Percentiles rank a stretch among this genome's conserved stretches.
Evolutionary conservation across 2,888 invertebrate genomes (phyloP).

Genomic region (Xestia sexstrigata): DNA sequence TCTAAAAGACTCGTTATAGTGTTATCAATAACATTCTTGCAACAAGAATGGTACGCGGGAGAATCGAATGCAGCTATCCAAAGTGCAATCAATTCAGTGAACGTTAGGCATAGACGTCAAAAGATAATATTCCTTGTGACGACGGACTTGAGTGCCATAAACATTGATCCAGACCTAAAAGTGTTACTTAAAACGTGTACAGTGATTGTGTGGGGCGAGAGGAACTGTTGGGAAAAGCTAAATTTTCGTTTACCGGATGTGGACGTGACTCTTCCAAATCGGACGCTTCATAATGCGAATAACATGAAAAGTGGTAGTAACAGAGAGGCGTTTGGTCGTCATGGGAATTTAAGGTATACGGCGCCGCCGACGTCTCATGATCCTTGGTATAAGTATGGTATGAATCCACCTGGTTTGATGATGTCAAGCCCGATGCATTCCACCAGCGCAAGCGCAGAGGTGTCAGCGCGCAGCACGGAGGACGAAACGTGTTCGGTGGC

Average conservation of each 20-base stretch:
- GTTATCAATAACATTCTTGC: slow-evolving; percentile 95
- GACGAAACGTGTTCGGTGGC: slow-evolving; percentile 92
- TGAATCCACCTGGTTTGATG: slow-evolving; percentile 88
- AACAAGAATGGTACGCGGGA: slow-evolving; percentile 95
- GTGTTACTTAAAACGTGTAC: slow-evolving; percentile 93
- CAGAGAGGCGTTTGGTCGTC: slow-evolving; percentile 87
- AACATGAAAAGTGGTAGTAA: slow-evolving; percentile 87
- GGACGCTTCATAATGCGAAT: slow-evolving; percentile 89
- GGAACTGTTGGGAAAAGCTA: slow-evolving; percentile 97
- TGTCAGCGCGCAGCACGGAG: slow-evolving; percentile 91
- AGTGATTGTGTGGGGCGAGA: slow-evolving; percentile 95
- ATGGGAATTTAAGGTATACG: slow-evolving; percentile 89
- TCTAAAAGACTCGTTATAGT: slow-evolving; percentile 94
- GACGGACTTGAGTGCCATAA: slow-evolving; percentile 91
- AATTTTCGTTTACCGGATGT: slow-evolving; percentile 96
- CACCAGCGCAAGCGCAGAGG: slow-evolving; percentile 90
- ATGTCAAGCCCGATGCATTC: slow-evolving; percentile 92
- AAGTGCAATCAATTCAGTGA: slow-evolving; percentile 92
- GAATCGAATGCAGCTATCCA: slow-evolving; percentile 96
- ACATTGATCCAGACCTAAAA: slow-evolving; percentile 94
- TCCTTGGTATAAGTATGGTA: slow-evolving; percentile 89
- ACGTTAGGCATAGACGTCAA: slow-evolving; percentile 91
- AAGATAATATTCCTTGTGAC: slow-evolving; percentile 91
- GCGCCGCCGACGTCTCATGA: slow-evolving; percentile 89
- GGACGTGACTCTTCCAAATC: slow-evolving; percentile 90